Base-by-base conservation (phyloP, 2,888 invertebrate species). In the Limnephilus lunatus region DNA sequence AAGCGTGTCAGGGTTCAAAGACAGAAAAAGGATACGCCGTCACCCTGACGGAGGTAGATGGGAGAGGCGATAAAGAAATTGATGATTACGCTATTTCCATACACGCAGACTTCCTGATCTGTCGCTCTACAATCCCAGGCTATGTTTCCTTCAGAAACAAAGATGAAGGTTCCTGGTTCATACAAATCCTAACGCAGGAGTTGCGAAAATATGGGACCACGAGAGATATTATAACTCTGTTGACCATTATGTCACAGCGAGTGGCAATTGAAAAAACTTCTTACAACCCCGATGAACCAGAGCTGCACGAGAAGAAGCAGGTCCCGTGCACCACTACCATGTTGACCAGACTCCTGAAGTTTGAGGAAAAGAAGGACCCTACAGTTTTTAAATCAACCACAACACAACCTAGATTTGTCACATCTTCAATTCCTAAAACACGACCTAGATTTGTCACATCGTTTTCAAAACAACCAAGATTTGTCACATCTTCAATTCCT, bases 111-210 rank as follows among this genome's bases (percentile, higher is more conserved):
- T 99, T 99, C 95, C 96, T 99, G 82, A 98, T 99, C 95, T 98
- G 98, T 9, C 99, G 98, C 95, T 99, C 99, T 19, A 99, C 99
- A 32, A 98, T 99, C 92, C 98, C 99, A 94, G 99, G 99, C 91
- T 99, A 97, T 95, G 99, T 97, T 95, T 99, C 99, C 0, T 99
- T 99, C 99, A 97, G 99, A 91, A 99, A 99, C 95, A 98, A 98
- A 48, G 98, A 98, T 44, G 97, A 98, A 93, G 99, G 99, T 1
- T 99, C 99, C 0, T 99, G 99, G 99, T 99, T 99, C 94, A 98
- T 99, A 96, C 99, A 99, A 95, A 98, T 99, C 0, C 96, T 99
- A 48, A 98, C 98, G 94, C 97, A 97, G 68, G 98, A 99, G 94
- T 95, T 99, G 89, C 97, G 97, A 92, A 97, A 97, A 93, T 97